Conservation (phyloP, 2,888 invertebrate species). For the Tiphia femorata region DNA sequence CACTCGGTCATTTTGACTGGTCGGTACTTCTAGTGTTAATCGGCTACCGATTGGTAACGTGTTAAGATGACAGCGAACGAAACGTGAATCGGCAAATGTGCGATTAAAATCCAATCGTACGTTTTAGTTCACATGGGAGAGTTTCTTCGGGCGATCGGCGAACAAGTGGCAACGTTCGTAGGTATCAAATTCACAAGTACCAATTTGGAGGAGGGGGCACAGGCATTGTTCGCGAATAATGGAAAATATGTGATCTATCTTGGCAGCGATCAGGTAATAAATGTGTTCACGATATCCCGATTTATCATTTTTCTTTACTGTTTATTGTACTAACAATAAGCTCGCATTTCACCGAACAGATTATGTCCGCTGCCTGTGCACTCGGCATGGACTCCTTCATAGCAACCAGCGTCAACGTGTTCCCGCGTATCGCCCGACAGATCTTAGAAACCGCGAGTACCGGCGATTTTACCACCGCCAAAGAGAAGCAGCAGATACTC, state of each 20-base stretch:
- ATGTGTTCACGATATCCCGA: too few species aligned
- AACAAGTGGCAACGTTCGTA: constrained; percentile 78
- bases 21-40: too few species aligned
- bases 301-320: constrained; percentile 27
- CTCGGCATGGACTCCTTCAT: constrained; percentile 82
- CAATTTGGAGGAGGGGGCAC: constrained; percentile 77
- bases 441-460: constrained; percentile 72
- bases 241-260: constrained; percentile 74
- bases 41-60: too few species aligned
- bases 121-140: constrained; percentile 79
- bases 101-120: too few species aligned
- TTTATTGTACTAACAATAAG: background rate
- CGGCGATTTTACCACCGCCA: constrained; percentile 70
- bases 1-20: too few species aligned
- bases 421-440: constrained; percentile 73
- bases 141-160: constrained; percentile 75
- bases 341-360: background rate
- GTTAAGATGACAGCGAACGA: too few species aligned
- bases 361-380: constrained; percentile 75
- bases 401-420: constrained; percentile 78
- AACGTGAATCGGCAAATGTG: too few species aligned
- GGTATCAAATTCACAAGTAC: constrained; percentile 88
- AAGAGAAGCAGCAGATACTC: constrained; percentile 70
- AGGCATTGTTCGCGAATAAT: constrained; percentile 72
- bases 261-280: constrained; percentile 79